A percentile compares a stretch with the other conserved stretches of the same genome.
phyloP scores from a whole-genome alignment of 2,888 invertebrate genomes.

The Macaria notata region DNA sequence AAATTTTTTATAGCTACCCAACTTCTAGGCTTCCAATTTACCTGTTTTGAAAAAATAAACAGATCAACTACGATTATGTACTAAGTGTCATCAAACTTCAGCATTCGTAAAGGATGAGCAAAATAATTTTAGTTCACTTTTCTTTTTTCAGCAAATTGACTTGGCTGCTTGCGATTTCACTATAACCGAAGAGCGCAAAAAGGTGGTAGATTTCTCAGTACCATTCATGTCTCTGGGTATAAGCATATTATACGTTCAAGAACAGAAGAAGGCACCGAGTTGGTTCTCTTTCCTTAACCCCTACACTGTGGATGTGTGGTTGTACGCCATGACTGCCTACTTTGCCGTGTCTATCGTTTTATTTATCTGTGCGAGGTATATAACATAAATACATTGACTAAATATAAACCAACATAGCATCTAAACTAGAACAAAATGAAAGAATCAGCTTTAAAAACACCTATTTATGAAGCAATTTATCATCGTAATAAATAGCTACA shows the following conservation, averaged over 20 bases:
- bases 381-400: no score
- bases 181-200: constrained; percentile 94
- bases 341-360: constrained; percentile 91
- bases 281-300: constrained; percentile 95
- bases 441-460: no score
- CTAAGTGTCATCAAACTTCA: no score
- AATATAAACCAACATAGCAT: no score
- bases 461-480: no score
- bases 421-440: no score
- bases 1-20: no score
- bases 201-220: constrained; percentile 95
- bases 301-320: constrained; percentile 92
- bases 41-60: no score
- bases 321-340: constrained; percentile 93
- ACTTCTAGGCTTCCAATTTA: no score
- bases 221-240: constrained; percentile 98
- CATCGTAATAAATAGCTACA: no score
- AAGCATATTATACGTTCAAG: constrained; percentile 92
- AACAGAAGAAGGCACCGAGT: constrained; percentile 88
- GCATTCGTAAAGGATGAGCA: no score
- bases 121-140: constrained; percentile 1
- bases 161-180: constrained; percentile 87
- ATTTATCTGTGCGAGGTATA: constrained; percentile 87
- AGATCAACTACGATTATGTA: no score
- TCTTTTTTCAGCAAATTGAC: constrained; percentile 59